Evolutionary conservation across 2,797 vertebrate species (phyloP).

Genomic region (Phoeniculus purpureus): DNA sequence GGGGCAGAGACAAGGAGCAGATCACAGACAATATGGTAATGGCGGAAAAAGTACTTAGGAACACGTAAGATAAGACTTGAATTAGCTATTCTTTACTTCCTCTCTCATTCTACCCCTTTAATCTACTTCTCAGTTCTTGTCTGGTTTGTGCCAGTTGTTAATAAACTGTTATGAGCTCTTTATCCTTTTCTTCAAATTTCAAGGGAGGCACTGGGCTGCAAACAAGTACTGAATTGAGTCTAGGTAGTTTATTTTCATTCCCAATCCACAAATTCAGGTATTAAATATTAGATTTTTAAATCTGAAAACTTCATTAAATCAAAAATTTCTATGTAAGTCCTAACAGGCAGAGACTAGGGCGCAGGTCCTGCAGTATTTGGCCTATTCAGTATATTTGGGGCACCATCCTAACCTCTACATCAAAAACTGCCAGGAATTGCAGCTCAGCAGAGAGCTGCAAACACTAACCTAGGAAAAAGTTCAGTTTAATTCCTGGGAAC

Average conservation of each 20-base stretch:
- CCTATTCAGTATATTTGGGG: neutral
- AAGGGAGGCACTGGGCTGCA: neutral
- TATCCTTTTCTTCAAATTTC: neutral
- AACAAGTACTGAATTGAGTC: neutral
- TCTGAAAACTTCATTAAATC: neutral
- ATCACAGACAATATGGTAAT: neutral
- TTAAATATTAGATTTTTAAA: neutral
- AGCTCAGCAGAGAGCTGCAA: neutral
- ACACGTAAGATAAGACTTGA: neutral
- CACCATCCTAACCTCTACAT: neutral
- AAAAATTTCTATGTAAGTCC: rapidly evolving
- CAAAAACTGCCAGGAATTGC: neutral
- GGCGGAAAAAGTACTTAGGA: neutral
- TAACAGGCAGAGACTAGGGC: neutral
- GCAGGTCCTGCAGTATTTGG: neutral
- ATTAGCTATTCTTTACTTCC: neutral
- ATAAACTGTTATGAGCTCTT: neutral
- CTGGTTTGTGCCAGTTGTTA: neutral
- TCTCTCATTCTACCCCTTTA: neutral
- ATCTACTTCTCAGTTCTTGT: neutral
- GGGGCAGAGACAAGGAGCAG: neutral
- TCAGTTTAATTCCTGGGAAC: neutral
- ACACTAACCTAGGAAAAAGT: neutral
- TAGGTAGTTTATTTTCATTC: neutral
- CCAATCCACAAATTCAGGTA: neutral